Evolutionary conservation across 2,113 vertebrate genomes (phyloP).

Genomic region (Hucho hucho): DNA sequence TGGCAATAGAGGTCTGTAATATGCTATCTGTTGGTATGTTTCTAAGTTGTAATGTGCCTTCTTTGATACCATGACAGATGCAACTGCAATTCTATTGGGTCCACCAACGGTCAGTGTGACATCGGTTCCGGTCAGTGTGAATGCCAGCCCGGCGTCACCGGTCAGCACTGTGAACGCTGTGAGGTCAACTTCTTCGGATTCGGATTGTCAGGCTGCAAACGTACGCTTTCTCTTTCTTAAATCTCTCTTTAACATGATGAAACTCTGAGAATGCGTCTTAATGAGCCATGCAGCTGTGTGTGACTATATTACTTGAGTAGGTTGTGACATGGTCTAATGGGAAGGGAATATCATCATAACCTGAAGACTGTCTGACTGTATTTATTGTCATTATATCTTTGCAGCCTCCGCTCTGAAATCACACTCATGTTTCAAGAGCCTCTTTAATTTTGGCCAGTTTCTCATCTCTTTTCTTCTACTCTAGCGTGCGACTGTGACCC

Average conservation of each 20-base stretch:
- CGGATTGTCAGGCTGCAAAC: constrained; percentile 91
- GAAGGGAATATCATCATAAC: too few species aligned
- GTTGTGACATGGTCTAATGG: too few species aligned
- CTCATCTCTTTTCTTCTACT: not conserved
- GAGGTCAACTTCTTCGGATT: constrained; percentile 94
- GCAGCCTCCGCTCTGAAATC: too few species aligned
- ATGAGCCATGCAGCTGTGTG: not conserved
- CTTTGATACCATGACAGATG: constrained; percentile 72
- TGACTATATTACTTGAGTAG: not conserved
- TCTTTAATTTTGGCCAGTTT: too few species aligned
- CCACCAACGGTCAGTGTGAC: constrained; percentile 91
- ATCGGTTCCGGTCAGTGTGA: constrained; percentile 88
- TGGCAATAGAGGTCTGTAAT: too few species aligned
- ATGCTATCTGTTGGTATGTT: too few species aligned
- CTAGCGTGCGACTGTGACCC: constrained; percentile 94
- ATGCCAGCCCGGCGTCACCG: constrained; percentile 88
- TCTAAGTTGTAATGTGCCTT: not conserved
- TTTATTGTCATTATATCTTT: not conserved
- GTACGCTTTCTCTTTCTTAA: constrained; percentile 70
- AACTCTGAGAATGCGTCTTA: too few species aligned
- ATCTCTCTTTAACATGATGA: not conserved
- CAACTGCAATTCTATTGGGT: constrained; percentile 87
- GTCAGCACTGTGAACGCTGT: constrained; percentile 85
- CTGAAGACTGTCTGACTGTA: not conserved
- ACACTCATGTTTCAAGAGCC: too few species aligned